Evolutionary conservation across 2,113 vertebrate species (phyloP), one percentile per base, ranked within the genome.

Genomic region (Blennius ocellaris): DNA sequence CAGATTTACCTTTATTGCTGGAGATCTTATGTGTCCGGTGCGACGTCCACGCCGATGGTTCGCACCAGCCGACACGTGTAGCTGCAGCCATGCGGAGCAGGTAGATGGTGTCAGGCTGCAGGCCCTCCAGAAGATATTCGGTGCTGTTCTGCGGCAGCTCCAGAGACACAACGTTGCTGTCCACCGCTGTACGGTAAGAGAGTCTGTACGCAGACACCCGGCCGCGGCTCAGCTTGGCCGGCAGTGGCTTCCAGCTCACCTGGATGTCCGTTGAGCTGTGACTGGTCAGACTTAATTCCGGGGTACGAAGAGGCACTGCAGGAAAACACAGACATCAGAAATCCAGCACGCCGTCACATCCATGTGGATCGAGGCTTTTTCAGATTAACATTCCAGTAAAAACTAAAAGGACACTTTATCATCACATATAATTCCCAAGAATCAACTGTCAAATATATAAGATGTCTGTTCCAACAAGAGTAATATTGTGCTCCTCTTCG

Each of bases 11-110:
- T 95, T 94, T 95, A 59, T 93, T 87, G 21, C 93, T 96, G 1
- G 96, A 96, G n/a, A 92, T 94, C 84, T 95, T 97, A n/a, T 97
- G 96, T 0, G 96, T 99, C 6, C 94, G 93, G 60, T 99, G 97
- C 0, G 98, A 99, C 1, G 94, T 97, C 98, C 98, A 99, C 3
- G 96, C 83, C 0, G 97, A 96, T 0, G 96, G 94, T 73, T 99
- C 97, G 71, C 98, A 97, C 95, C 96, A 97, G 41, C 98, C 98
- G 30, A 95, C 87, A 1, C 94, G 94, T 0, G 98, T 99, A 5
- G 97, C 96, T 9, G 95, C 97, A 0, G 97, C 94, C 51, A 99
- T 95, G 0, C 97, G 95, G 8, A 99, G 95, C 77, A 99, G 78
- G 81, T 99, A 99, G 80, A 96, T 91, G 4, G 95, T 98, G 57